phyloP scores from a whole-genome alignment of 2,113 vertebrate species.

The Ovis aries region ARS-UI_Ramb_v3.0 NC_056055.1:202951001-202951500 shows the following conservation, averaged over 20 bases:
- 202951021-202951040: not conserved
- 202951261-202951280: not conserved
- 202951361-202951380: too few relatives aligned
- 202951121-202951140: not conserved
- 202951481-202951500: too few relatives aligned
- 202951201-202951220: not conserved
- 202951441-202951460: too few relatives aligned
- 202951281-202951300: too few relatives aligned
- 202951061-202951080: not conserved
- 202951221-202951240: not conserved
- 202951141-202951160: not conserved
- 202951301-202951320: too few relatives aligned
- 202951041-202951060: not conserved
- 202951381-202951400: too few relatives aligned
- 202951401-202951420: too few relatives aligned
- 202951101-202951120: not conserved
- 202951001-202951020: too few relatives aligned
- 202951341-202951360: too few relatives aligned
- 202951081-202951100: not conserved
- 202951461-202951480: too few relatives aligned
- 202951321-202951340: too few relatives aligned
- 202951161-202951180: not conserved
- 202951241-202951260: not conserved
- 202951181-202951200: not conserved
- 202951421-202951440: too few relatives aligned